These are phyloP conservation scores for Ptiloglossa arizonensis DNA, from an alignment of 1,140 invertebrate genomes.

Conservation along the genomic window DNA sequence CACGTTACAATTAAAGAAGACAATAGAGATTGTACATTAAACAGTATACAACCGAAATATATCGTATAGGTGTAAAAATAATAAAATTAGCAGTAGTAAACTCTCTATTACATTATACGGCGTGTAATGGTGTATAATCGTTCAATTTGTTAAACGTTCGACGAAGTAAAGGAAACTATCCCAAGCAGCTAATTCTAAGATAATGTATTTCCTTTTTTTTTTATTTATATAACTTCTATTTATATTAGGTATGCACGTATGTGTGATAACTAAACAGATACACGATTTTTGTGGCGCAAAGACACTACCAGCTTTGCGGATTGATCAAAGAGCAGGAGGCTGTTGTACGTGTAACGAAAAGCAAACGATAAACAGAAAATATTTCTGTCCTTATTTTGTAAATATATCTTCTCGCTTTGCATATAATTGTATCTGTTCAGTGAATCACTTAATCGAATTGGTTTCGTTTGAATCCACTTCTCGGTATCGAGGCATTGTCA, in stretches of 20 bases:
- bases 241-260: slow-evolving; percentile 80
- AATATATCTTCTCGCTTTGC: neutral
- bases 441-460: slow-evolving; percentile 29
- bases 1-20: slow-evolving; percentile 69
- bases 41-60: slow-evolving; percentile 73
- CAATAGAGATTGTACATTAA: slow-evolving; percentile 72
- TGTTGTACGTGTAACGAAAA: slow-evolving; percentile 47
- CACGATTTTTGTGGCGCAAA: slow-evolving; percentile 71
- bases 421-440: slow-evolving; percentile 46
- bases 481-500: neutral
- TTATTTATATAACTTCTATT: slow-evolving; percentile 78
- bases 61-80: slow-evolving; percentile 77
- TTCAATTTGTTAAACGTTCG: slow-evolving; percentile 64
- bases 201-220: slow-evolving; percentile 78
- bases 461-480: neutral
- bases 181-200: slow-evolving; percentile 81
- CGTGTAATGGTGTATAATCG: slow-evolving; percentile 60
- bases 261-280: slow-evolving; percentile 81
- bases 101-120: slow-evolving; percentile 70
- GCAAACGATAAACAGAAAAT: neutral
- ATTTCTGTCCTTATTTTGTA: neutral
- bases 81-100: slow-evolving; percentile 78
- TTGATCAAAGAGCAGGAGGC: slow-evolving; percentile 79
- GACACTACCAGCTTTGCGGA: slow-evolving; percentile 68
- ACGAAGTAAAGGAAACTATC: slow-evolving; percentile 77